Evolutionary conservation across 2,797 vertebrate species (phyloP), one percentile per base, ranked within the genome.

Genomic region (Poecilia picta): DNA sequence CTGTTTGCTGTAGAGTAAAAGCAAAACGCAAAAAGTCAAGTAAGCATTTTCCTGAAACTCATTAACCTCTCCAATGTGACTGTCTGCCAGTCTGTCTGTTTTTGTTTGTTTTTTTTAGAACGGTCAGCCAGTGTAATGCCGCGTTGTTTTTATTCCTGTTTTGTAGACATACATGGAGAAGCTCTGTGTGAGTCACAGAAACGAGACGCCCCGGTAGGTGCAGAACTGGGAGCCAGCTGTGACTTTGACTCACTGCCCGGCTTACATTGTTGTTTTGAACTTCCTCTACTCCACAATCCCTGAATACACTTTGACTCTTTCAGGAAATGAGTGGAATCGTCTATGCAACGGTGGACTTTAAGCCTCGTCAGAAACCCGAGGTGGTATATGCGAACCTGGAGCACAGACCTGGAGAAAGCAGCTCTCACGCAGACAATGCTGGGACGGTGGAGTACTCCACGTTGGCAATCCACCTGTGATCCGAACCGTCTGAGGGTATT

Each of bases 281-380:
- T 89, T 89, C 87, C 80, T 87, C 78, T 66, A 12, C 28, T 43
- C 33, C 28, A 4, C 16, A 25, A 33, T 81, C 72, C 82, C 71
- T 64, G 83, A 41, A 85, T 33, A 49, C 36, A n/a, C 18, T 74
- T 59, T 85, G 81, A 84, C 51, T 81, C 49, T 70, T 75, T 11
- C 80, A 96, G 89, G 94, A 95, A 55, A 80, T 16, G 18, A 81
- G 82, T 2, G 36, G 82, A 23, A 57, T 94, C 2, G 75, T 95
- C 81, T 96, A 96, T 92, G 91, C 92, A 28, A 88, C 92, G 8
- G 93, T 96, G 84, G 83, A 94, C 76, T 96, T 96, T 81, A 91
- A 76, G 71, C 82, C 79, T 55, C 78, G 85, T 71, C 80, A 85
- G 77, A 87, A 88, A 74, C 81, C 84, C 0, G 46, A 79, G 39